Conservation (phyloP, 2,113 vertebrate species). For the Capricornis sumatraensis region DNA sequence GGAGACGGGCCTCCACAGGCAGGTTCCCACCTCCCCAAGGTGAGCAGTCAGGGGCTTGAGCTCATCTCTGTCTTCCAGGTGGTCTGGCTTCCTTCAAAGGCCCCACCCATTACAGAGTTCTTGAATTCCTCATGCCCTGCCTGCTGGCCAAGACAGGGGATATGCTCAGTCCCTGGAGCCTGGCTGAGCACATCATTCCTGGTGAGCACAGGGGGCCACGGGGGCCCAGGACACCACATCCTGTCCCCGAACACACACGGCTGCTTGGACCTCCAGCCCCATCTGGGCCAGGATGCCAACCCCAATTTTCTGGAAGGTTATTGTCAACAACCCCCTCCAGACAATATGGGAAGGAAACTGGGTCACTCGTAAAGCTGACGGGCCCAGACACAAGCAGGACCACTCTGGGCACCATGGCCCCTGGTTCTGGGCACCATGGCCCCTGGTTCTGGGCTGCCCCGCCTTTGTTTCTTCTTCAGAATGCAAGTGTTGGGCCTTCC, state of each 20-base stretch:
- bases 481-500: background rate
- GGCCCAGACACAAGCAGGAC: background rate
- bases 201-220: background rate
- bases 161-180: rapidly evolving
- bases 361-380: background rate
- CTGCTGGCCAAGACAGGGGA: background rate
- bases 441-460: rapidly evolving
- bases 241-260: background rate
- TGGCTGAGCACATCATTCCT: background rate
- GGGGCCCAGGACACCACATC: background rate
- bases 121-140: background rate
- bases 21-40: rapidly evolving
- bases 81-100: background rate
- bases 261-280: background rate
- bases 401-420: rapidly evolving
- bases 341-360: background rate
- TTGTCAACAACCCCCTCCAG: background rate
- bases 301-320: background rate
- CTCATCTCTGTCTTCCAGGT: too few species aligned
- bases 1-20: rapidly evolving
- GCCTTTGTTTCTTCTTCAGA: background rate
- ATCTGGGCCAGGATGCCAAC: background rate
- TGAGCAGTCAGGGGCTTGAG: background rate
- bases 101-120: background rate
- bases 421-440: rapidly evolving